phyloP scores from a whole-genome alignment of 1,140 invertebrate species.

The Heliconius hewitsoni region DNA sequence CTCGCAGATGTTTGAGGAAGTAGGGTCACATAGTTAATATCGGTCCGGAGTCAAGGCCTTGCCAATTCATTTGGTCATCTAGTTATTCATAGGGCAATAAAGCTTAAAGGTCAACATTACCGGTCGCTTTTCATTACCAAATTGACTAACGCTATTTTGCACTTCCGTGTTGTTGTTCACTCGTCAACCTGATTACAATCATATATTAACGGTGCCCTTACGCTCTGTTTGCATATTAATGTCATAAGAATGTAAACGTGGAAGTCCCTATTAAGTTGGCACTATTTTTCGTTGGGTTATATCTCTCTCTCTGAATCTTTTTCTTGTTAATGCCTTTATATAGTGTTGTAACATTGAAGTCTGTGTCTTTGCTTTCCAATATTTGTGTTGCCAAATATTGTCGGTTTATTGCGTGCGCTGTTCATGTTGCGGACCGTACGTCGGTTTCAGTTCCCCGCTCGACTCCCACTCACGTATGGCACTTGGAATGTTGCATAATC shows the following conservation, averaged over 20 bases:
- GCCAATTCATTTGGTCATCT: constrained; percentile 72
- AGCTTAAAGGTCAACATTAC: constrained; percentile 57
- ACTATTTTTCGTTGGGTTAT: constrained; percentile 73
- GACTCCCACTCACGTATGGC: constrained; percentile 48
- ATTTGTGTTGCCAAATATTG: constrained; percentile 58
- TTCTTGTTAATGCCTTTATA: constrained; percentile 67
- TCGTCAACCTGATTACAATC: constrained; percentile 25
- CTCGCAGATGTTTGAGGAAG: constrained; percentile 67
- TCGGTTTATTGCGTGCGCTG: constrained; percentile 46
- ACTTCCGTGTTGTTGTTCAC: constrained; percentile 36
- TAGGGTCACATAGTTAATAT: constrained; percentile 74
- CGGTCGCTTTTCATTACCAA: constrained; percentile 48
- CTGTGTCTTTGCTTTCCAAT: constrained; percentile 68
- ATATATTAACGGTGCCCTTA: constrained; percentile 21
- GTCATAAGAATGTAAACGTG: constrained; percentile 66
- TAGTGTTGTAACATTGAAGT: constrained; percentile 51
- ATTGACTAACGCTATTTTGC: constrained; percentile 43
- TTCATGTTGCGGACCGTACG: constrained; percentile 45
- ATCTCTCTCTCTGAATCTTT: constrained; percentile 12
- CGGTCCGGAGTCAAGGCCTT: constrained; percentile 73
- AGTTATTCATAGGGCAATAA: constrained; percentile 71
- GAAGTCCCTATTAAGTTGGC: constrained; percentile 65
- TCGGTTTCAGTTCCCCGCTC: constrained; percentile 49
- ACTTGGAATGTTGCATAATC: constrained; percentile 64
- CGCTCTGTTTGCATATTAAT: constrained; percentile 67